Evolutionary conservation across 2,797 vertebrate species (phyloP).

Genomic region (Lepus townsendii): DNA sequence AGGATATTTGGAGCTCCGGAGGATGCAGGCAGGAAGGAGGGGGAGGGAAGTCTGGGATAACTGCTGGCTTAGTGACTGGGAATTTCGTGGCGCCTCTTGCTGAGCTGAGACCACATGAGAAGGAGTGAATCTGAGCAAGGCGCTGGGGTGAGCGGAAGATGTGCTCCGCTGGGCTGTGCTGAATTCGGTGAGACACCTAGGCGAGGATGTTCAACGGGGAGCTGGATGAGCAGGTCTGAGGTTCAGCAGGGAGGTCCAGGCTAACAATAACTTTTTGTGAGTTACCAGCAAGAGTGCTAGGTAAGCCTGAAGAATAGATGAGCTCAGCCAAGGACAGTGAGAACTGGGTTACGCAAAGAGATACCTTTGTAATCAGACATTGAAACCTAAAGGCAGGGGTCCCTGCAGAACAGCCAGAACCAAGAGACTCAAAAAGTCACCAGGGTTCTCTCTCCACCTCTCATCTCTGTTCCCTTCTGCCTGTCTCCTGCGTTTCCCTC

Average conservation of each 20-base stretch:
- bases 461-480: not conserved
- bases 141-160: not conserved
- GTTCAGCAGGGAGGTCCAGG: not conserved
- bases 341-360: slow-evolving; percentile 42
- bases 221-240: slow-evolving; percentile 12
- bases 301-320: slow-evolving; percentile 30
- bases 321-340: not conserved
- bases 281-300: slow-evolving; percentile 21
- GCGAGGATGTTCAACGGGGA: not conserved
- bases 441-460: not conserved
- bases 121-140: not conserved
- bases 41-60: not conserved
- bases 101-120: not conserved
- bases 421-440: not conserved
- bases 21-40: not conserved
- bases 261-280: slow-evolving; percentile 45
- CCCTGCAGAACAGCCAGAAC: slow-evolving; percentile 10
- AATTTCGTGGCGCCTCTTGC: not conserved
- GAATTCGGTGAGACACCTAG: not conserved
- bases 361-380: slow-evolving; percentile 22
- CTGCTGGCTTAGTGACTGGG: not conserved
- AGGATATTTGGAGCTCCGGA: not conserved
- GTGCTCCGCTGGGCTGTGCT: slow-evolving; percentile 8
- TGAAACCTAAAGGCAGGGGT: slow-evolving; percentile 32
- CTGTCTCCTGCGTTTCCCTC: slow-evolving; percentile 11